Evolutionary conservation across 2,113 vertebrate genomes (phyloP), one percentile per base, ranked within the genome.

Genomic region (Tragulus kanchil): DNA sequence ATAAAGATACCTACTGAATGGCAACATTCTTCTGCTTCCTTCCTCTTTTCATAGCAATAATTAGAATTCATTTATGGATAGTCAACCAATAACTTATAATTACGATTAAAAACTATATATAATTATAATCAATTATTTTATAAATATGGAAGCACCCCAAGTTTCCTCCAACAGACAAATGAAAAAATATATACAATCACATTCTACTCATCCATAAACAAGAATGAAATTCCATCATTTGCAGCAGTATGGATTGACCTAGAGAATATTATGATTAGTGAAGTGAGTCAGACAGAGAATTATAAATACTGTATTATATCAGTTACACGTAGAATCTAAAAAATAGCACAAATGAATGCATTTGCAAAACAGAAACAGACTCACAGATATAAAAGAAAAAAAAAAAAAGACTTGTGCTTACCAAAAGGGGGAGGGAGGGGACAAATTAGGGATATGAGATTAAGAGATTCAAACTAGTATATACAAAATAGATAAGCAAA

Each of bases 21-120:
- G 90, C 61, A 96, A 86, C 78, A 84, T 93, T 89, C 61, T 36
- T 98, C 59, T 90, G 36, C 88, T 59, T 93, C 89, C 65, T 17
- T 19, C 8, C 12, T 64, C 62, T 95, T 91, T 97, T 94, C 62
- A 97, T 0, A 73, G 92, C 42, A 93, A 82, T 97, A 93, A 97
- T 96, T 95, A 96, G 62, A 96, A 97, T 97, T 82, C 48, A 93
- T 89, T 96, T 93, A 90, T 75, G 84, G 75, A 97, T 59, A 96
- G 93, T 95, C 90, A 93, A 92, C 58, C 61, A 77, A 78, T 52
- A 96, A 83, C 52, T 95, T 96, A 81, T 77, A 97, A 97, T 97
- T 97, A 96, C 50, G 73, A 96, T 94, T 87, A 94, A 73, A 97
- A 36, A 36, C 36, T 36, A 36, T 36, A 36, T 36, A 2, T 36